Conservation (phyloP, 2,888 invertebrate genomes). For the Napeogenes inachia region DNA sequence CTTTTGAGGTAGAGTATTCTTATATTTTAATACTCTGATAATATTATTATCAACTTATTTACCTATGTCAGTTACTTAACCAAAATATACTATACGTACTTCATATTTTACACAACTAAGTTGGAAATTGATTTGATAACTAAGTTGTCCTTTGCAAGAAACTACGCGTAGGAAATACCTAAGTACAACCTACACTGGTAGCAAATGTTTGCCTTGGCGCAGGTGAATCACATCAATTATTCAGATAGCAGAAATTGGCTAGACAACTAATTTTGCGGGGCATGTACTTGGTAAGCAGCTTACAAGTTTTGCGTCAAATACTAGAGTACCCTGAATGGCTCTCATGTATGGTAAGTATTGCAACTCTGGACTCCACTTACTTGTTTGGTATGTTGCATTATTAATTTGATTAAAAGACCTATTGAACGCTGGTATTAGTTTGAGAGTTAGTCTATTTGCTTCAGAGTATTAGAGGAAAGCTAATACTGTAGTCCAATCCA, state of each 20-base stretch:
- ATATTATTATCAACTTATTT: no score
- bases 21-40: no score
- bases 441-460: conserved; percentile 24
- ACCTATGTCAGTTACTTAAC: no score
- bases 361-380: conserved; percentile 40
- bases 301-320: conserved; percentile 63
- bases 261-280: conserved; percentile 62
- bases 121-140: not conserved
- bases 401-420: conserved; percentile 58
- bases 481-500: conserved; percentile 25
- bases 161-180: conserved; percentile 6
- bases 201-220: conserved; percentile 69
- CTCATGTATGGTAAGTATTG: conserved; percentile 45
- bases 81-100: not conserved
- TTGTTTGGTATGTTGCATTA: conserved; percentile 50
- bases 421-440: conserved; percentile 45
- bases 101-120: not conserved
- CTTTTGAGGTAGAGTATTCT: not conserved
- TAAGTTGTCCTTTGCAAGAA: not conserved
- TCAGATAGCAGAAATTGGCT: conserved; percentile 44
- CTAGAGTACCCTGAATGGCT: conserved; percentile 50
- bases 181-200: conserved; percentile 37
- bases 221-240: conserved; percentile 55
- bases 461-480: conserved; percentile 21
- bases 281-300: conserved; percentile 60